Conservation (phyloP, 2,888 invertebrate genomes). For the Atethmia centrago region DNA sequence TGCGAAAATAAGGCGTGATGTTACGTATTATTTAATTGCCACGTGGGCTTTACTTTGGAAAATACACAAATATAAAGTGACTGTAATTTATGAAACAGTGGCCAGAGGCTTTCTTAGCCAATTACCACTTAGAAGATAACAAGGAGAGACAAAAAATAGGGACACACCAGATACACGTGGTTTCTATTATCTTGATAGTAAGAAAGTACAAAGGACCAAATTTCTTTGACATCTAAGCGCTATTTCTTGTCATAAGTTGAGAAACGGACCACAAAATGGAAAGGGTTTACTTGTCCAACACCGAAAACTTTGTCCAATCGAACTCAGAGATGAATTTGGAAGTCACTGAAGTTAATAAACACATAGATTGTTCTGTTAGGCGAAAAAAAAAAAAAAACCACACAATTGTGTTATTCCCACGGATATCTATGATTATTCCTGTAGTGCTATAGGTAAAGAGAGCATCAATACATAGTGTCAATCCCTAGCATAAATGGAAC, state of each 20-base stretch:
- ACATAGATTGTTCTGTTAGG: background rate
- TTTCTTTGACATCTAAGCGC: background rate
- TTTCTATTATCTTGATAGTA: conserved; percentile 12
- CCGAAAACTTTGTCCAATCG: background rate
- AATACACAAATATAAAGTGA: conserved; percentile 7
- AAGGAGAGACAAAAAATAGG: background rate
- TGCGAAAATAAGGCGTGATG: no score
- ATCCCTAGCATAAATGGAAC: no score
- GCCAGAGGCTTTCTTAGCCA: conserved; percentile 22
- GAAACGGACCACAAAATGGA: background rate
- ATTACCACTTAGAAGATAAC: conserved; percentile 4
- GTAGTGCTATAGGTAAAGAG: no score
- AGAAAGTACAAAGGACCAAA: background rate
- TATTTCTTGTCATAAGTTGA: background rate
- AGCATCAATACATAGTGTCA: no score
- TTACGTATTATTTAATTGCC: background rate
- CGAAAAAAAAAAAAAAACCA: background rate
- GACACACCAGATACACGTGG: conserved; percentile 2
- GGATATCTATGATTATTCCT: no score
- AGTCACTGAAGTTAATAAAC: background rate
- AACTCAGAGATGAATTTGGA: background rate
- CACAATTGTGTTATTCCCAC: background rate
- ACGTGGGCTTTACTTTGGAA: background rate
- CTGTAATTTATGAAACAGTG: conserved; percentile 12
- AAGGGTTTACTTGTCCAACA: background rate